phyloP scores from a whole-genome alignment of 1,140 invertebrate species.

The Drosophila gunungcola region DNA sequence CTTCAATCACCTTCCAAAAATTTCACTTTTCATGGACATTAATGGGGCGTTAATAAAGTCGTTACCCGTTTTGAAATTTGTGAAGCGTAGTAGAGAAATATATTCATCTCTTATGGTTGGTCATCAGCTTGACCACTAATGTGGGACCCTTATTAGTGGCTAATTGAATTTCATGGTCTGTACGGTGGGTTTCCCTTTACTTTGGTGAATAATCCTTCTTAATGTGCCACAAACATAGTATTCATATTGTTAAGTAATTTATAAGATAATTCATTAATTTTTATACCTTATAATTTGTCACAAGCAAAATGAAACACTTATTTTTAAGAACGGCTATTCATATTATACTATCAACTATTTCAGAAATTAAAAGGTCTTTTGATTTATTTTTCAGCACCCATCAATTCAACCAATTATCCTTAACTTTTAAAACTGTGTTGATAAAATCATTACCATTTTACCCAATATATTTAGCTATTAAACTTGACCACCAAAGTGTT shows the following conservation, averaged over 20 bases:
- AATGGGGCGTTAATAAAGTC: slow-evolving; percentile 40
- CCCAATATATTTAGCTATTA: not conserved
- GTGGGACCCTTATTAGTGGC: slow-evolving; percentile 39
- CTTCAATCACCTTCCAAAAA: slow-evolving; percentile 31
- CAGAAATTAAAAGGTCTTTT: no score
- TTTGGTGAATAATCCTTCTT: not conserved
- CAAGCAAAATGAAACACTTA: no score
- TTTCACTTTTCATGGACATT: slow-evolving; percentile 29
- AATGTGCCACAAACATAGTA: not conserved
- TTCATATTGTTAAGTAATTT: not conserved
- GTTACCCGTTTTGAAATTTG: slow-evolving; percentile 13
- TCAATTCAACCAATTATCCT: not conserved
- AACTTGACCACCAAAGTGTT: slow-evolving; percentile 9
- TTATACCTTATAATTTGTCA: no score
- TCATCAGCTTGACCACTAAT: slow-evolving; percentile 41
- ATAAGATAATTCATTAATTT: no score
- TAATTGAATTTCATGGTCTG: slow-evolving; percentile 38
- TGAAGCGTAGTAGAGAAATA: slow-evolving; percentile 4
- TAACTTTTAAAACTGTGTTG: not conserved
- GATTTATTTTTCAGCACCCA: no score
- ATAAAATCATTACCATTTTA: slow-evolving; percentile 1
- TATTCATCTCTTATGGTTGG: slow-evolving; percentile 13
- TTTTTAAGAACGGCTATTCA: no score
- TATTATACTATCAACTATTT: no score
- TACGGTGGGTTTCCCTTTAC: not conserved